Conservation (phyloP, 1,140 invertebrate species). For the Apis florea region DNA sequence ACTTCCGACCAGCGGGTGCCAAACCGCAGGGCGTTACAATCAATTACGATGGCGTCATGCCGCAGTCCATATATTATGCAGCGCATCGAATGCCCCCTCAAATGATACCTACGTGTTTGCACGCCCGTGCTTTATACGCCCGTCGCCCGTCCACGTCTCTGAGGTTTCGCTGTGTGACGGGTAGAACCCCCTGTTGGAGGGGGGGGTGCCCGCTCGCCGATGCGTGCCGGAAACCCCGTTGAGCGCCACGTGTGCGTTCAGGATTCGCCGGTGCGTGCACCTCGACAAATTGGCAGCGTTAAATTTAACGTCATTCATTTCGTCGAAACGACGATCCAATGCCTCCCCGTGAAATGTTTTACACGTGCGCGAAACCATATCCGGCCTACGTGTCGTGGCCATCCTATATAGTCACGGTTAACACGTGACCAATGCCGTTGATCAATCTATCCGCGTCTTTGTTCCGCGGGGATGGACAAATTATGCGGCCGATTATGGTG, state of each 20-base stretch:
- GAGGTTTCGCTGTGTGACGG: conserved; percentile 26
- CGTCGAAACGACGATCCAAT: conserved; percentile 29
- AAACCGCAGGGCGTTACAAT: conserved; percentile 77
- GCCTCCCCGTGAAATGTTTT: conserved; percentile 14
- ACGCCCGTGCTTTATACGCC: conserved; percentile 59
- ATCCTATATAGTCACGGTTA: not conserved
- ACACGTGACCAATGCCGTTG: no score
- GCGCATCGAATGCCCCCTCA: conserved; percentile 73
- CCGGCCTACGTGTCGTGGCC: not conserved
- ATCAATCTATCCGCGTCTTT: no score
- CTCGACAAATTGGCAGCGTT: conserved; percentile 75
- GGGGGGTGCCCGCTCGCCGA: conserved; percentile 12
- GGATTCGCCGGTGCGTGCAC: conserved; percentile 51
- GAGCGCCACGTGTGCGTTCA: conserved; percentile 16
- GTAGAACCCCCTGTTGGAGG: not conserved
- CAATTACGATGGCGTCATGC: conserved; percentile 75
- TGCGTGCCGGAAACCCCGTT: conserved; percentile 38
- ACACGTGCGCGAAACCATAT: conserved; percentile 10
- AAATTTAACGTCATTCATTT: conserved; percentile 76
- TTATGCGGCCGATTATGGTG: no score
- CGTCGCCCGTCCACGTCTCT: conserved; percentile 41
- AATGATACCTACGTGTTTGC: conserved; percentile 73
- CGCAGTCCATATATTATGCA: conserved; percentile 75
- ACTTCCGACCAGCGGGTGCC: conserved; percentile 75
- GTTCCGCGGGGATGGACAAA: no score